Percentiles rank a stretch among this genome's conserved stretches.
These are phyloP conservation scores for Apodemia mormo DNA, from an alignment of 2,888 invertebrate species.

Conservation along the genomic window DNA sequence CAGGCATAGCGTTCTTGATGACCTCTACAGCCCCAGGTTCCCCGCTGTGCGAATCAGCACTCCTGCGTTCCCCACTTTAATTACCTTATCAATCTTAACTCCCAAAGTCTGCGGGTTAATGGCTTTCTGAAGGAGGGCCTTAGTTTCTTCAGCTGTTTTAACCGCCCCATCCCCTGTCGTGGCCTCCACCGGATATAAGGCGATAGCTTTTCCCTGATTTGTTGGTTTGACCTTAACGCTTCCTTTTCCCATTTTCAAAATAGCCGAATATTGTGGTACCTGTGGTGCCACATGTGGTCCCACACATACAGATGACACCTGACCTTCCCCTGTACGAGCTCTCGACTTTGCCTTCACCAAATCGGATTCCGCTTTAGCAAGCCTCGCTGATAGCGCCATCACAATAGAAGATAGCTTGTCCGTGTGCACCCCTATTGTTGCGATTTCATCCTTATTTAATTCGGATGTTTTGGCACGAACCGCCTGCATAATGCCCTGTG, in stretches of 20 bases:
- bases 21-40: conserved; percentile 4
- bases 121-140: not conserved
- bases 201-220: not conserved
- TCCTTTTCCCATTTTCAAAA: not conserved
- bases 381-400: no score
- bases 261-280: not conserved
- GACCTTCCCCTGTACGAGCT: no score
- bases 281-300: no score
- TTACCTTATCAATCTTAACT: not conserved
- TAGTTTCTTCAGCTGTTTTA: not conserved
- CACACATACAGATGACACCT: no score
- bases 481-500: no score
- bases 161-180: not conserved
- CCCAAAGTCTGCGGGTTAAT: not conserved
- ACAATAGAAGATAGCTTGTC: no score
- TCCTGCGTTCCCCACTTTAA: conserved; percentile 30
- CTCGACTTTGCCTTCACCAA: no score
- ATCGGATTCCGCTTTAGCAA: no score
- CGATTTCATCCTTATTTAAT: no score
- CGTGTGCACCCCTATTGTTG: no score
- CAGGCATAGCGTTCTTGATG: conserved; percentile 25
- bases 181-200: not conserved
- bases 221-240: not conserved
- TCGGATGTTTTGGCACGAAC: no score
- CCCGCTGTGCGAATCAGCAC: conserved; percentile 31